These are phyloP conservation scores for Eupithecia centaureata DNA, from an alignment of 2,888 invertebrate genomes.

Conservation along the genomic window DNA sequence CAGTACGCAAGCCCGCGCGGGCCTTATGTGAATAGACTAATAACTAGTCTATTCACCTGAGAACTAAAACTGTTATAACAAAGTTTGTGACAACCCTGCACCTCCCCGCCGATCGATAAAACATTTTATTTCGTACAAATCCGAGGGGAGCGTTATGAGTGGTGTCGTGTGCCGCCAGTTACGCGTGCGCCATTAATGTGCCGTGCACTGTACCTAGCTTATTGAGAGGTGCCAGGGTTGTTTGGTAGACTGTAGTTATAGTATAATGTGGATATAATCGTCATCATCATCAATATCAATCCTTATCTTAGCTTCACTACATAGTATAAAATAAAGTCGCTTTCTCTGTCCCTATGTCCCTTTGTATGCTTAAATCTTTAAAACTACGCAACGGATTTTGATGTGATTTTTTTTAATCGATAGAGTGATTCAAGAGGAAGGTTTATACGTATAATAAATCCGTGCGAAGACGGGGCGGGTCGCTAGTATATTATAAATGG, in stretches of 20 bases:
- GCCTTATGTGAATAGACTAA: too few relatives aligned
- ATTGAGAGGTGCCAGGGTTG: conserved; percentile 15
- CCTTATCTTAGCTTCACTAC: too few relatives aligned
- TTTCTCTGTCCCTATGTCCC: too few relatives aligned
- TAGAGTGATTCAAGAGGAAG: too few relatives aligned
- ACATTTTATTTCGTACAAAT: conserved; percentile 72
- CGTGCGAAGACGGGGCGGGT: too few relatives aligned
- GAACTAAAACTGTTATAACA: background rate
- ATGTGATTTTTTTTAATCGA: too few relatives aligned
- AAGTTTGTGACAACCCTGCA: conserved; percentile 39
- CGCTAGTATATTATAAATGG: too few relatives aligned
- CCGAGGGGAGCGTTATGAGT: conserved; percentile 67
- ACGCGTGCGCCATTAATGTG: conserved; percentile 44
- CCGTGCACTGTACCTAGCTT: conserved; percentile 24
- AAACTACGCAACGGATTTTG: too few relatives aligned
- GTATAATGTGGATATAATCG: background rate
- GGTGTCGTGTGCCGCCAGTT: conserved; percentile 75
- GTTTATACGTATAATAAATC: too few relatives aligned
- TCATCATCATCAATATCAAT: background rate
- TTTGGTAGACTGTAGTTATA: background rate
- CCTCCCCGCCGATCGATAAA: conserved; percentile 61
- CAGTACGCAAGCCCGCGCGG: too few relatives aligned
- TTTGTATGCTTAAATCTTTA: too few relatives aligned
- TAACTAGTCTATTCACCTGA: background rate
- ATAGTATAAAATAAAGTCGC: too few relatives aligned